Conservation (phyloP, 2,888 invertebrate genomes). For the Noctua janthina region DNA sequence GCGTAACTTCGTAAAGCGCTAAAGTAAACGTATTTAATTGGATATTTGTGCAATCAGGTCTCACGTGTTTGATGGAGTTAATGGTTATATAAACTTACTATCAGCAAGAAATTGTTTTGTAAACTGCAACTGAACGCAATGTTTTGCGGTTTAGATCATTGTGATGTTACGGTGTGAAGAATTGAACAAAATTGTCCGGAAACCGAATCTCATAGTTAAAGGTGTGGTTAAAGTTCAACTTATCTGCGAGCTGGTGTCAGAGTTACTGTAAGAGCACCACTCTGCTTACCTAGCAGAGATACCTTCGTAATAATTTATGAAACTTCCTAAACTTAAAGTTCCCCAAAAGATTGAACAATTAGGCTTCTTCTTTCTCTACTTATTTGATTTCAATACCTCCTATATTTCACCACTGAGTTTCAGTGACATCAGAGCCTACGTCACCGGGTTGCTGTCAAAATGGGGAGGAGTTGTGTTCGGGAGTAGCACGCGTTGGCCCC, state of each 20-base stretch:
- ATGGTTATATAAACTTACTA: not conserved
- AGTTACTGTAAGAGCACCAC: not conserved
- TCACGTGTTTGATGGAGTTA: not conserved
- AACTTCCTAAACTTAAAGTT: not conserved
- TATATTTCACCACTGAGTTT: conserved; percentile 27
- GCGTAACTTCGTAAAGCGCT: not conserved
- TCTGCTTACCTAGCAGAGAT: not conserved
- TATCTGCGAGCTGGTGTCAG: not conserved
- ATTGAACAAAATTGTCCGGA: not conserved
- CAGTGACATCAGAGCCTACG: conserved; percentile 75
- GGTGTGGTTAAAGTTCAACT: not conserved
- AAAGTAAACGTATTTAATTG: not conserved
- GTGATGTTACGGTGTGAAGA: no score
- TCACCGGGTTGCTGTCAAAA: conserved; percentile 79
- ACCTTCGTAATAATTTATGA: not conserved
- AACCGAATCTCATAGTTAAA: not conserved
- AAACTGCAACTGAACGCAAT: not conserved
- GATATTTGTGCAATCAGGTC: not conserved
- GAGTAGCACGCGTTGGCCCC: conserved; percentile 78
- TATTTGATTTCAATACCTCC: not conserved
- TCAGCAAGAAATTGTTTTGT: not conserved
- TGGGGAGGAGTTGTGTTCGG: conserved; percentile 77
- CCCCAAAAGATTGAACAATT: not conserved
- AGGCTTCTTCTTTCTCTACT: not conserved
- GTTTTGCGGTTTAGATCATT: not conserved